Conservation (phyloP, 2,113 vertebrate species). For the Tyto alba region DNA sequence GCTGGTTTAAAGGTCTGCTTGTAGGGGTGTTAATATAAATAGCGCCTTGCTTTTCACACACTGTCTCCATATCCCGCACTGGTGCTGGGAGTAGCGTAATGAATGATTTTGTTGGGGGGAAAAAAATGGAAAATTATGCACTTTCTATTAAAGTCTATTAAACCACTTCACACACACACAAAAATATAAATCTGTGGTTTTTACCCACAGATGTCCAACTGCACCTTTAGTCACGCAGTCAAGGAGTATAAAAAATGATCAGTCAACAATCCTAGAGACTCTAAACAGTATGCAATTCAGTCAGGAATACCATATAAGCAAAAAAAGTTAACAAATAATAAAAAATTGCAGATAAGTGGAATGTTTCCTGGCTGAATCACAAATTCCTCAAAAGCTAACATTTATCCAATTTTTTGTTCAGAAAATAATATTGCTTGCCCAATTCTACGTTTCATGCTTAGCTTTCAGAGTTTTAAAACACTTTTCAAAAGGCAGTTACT, state of each 20-base stretch:
- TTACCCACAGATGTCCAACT: neutral
- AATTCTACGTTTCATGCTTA: neutral
- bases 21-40: neutral
- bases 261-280: accelerated
- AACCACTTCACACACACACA: neutral
- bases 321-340: neutral
- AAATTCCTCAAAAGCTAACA: neutral
- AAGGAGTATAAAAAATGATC: neutral
- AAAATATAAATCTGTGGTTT: neutral
- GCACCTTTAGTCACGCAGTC: neutral
- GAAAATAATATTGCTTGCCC: neutral
- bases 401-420: neutral
- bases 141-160: neutral
- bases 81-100: neutral
- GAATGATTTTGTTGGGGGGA: neutral
- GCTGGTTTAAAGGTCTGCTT: neutral
- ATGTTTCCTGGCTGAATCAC: neutral
- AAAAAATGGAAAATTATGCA: neutral
- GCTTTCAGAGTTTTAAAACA: neutral
- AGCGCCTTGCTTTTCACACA: neutral
- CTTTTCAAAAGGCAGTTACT: neutral
- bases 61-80: neutral
- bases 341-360: neutral
- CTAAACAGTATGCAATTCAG: neutral
- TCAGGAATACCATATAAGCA: neutral